Conservation (phyloP, 1,140 invertebrate species). For the Trachymyrmex cornetzi region DNA sequence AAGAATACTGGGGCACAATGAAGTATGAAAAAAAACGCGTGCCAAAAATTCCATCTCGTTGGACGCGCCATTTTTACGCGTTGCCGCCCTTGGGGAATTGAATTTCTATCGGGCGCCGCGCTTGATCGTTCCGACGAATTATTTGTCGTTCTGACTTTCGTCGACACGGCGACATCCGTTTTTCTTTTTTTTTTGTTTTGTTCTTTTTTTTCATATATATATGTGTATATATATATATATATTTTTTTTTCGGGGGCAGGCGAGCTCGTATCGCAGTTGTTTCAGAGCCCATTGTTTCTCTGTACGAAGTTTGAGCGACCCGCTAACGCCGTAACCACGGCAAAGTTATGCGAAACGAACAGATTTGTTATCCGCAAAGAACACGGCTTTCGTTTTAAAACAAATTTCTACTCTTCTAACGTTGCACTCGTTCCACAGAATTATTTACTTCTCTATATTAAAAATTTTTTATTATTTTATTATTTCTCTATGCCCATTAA, state of each 20-base stretch:
- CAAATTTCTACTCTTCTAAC: background rate
- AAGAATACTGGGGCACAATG: slow-evolving; percentile 60
- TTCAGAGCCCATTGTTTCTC: slow-evolving; percentile 52
- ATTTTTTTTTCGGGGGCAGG: slow-evolving; percentile 29
- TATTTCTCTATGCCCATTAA: background rate
- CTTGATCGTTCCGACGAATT: slow-evolving; percentile 72
- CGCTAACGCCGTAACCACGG: slow-evolving; percentile 39
- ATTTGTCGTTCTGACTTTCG: slow-evolving; percentile 72
- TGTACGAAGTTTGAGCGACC: slow-evolving; percentile 49
- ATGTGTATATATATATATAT: background rate
- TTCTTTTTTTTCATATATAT: slow-evolving; percentile 33
- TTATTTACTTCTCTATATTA: background rate
- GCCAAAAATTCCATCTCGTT: slow-evolving; percentile 73
- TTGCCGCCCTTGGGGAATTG: slow-evolving; percentile 74
- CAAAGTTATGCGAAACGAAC: slow-evolving; percentile 55
- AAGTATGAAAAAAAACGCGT: slow-evolving; percentile 69
- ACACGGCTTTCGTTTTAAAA: slow-evolving; percentile 11
- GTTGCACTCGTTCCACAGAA: background rate
- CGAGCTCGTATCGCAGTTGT: slow-evolving; percentile 44
- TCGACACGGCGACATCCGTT: slow-evolving; percentile 57
- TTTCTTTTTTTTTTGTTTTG: slow-evolving; percentile 33
- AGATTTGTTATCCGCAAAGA: slow-evolving; percentile 45
- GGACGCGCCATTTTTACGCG: slow-evolving; percentile 71
- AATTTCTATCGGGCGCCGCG: slow-evolving; percentile 71
- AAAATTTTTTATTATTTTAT: slow-evolving; percentile 11